phyloP scores from a whole-genome alignment of 2,888 invertebrate genomes.

The Polyommatus iphigenia region DNA sequence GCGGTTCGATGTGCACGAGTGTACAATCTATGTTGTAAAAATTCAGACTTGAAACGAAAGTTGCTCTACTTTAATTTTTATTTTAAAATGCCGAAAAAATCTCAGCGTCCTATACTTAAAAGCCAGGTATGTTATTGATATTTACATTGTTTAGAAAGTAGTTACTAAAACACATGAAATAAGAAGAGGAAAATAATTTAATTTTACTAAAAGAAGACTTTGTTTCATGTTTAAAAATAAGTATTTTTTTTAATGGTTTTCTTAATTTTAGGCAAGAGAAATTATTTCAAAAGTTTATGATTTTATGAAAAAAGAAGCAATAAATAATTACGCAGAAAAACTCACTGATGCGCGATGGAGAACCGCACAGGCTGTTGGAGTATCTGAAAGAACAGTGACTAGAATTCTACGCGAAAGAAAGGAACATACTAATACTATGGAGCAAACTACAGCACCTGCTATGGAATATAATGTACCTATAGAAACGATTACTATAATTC shows the following conservation, averaged over 20 bases:
- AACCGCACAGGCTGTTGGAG: slow-evolving; percentile 32
- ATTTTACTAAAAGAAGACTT: slow-evolving; percentile 12
- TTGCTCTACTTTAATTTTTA: too few relatives aligned
- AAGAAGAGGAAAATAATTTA: slow-evolving; percentile 24
- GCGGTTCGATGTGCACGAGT: slow-evolving; percentile 27
- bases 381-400: slow-evolving; percentile 28
- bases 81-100: too few relatives aligned
- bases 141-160: slow-evolving; percentile 1
- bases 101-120: neutral
- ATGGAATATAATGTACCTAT: slow-evolving; percentile 3
- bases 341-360: slow-evolving; percentile 27
- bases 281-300: neutral
- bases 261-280: neutral
- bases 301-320: slow-evolving; percentile 16
- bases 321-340: slow-evolving; percentile 9
- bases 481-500: slow-evolving; percentile 16
- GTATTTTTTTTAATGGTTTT: neutral
- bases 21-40: slow-evolving; percentile 26
- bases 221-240: slow-evolving; percentile 15
- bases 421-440: neutral
- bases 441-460: neutral
- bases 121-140: slow-evolving; percentile 7
- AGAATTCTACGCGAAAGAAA: slow-evolving; percentile 24
- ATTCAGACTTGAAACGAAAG: slow-evolving; percentile 7
- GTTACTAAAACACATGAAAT: slow-evolving; percentile 3